Base-by-base conservation (phyloP, 2,888 invertebrate species). In the Pelosia muscerda region DNA sequence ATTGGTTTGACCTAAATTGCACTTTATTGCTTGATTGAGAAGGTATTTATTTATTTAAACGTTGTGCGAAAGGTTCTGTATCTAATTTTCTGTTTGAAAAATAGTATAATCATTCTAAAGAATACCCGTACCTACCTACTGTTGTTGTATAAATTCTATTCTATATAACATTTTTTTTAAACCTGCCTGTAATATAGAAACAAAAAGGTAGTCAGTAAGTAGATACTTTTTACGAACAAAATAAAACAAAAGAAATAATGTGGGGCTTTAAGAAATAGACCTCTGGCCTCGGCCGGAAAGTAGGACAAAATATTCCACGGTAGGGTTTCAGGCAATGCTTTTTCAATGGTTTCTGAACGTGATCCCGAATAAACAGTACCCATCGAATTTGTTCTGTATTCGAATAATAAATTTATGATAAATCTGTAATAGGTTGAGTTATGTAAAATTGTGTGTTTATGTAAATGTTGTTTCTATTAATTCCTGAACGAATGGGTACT, bases 281-380 rank as follows among this genome's bases (percentile, higher is more conserved):
- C 66, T 72, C 63, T 63, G 66, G 31, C 38, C 58, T 63, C 66
- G 62, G 62, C 34, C 66, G 62, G 57, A 72, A 75, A 72, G 56
- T 75, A 73, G 66, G 60, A 68, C 72, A 64, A 69, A 62, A 54
- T 42, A 62, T 62, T 68, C 11, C 56, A 38, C 42, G 49, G 23
- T 63, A 72, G 22, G 70, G 73, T 69, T 78, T 73, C 70, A 56
- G 23, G 54, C 70, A 76, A 71, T 74, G 71, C 68, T 63, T 66
- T 68, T 73, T 66, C 67, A 72, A 81, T 69, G 72, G 71, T 66
- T 81, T 75, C 73, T 38, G 71, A 66, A 68, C 69, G 74, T 78
- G 78, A 60, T 72, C 42, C 23, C 0, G 71, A 76, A 78, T 78
- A 77, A 71, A 75, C 59, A 69, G 38, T 59, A 31, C n/a, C n/a